Evolutionary conservation across 2,113 vertebrate species (phyloP).

Genomic region (Poecilia latipinna): DNA sequence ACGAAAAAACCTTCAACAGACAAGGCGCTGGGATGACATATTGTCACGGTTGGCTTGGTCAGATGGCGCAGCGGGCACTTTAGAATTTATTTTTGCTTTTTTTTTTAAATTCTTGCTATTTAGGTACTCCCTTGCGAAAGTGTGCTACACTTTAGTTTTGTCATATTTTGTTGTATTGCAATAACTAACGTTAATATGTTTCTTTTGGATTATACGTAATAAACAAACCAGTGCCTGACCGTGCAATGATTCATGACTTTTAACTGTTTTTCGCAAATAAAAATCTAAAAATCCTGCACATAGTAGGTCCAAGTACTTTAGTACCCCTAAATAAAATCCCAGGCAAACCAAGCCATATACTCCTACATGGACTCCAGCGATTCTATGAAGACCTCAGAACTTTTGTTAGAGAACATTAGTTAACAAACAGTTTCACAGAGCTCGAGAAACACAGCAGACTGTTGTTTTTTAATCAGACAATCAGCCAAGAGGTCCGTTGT

Average conservation of each 20-base stretch:
- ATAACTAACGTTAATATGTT: not conserved
- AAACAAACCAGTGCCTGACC: not conserved
- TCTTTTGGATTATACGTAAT: not conserved
- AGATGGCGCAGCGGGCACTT: not conserved
- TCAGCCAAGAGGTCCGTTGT: not conserved
- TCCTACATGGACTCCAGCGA: not conserved
- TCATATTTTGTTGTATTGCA: not conserved
- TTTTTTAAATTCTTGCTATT: not conserved
- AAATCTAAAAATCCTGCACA: no score
- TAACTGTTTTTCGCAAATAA: no score
- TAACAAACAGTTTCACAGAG: not conserved
- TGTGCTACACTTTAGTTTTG: not conserved
- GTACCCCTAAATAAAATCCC: not conserved
- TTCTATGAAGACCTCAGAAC: not conserved
- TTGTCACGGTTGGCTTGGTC: not conserved
- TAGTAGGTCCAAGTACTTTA: not conserved
- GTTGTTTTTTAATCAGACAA: not conserved
- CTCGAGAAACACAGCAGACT: not conserved
- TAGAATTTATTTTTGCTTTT: not conserved
- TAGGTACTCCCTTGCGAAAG: not conserved
- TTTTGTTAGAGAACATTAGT: not conserved
- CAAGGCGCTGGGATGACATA: not conserved
- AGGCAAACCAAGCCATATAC: not conserved
- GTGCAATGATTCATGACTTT: no score
- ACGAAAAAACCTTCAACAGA: not conserved